phyloP scores from a whole-genome alignment of 2,888 invertebrate species.

The Drosophila subquinaria region DNA sequence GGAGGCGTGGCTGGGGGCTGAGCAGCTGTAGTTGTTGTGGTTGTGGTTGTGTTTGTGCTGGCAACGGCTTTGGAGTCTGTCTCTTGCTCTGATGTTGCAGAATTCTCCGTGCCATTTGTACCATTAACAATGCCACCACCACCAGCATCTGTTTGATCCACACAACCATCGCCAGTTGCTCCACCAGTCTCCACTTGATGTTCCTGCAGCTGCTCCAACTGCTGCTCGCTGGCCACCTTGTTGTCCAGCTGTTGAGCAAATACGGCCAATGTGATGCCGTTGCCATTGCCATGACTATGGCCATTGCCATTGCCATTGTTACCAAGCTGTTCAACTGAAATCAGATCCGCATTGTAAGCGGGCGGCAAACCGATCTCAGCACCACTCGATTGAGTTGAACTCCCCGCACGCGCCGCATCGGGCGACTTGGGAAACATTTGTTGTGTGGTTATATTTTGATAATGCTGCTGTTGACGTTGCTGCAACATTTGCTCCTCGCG shows the following conservation, averaged over 20 bases:
- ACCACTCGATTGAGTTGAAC: conserved; percentile 40
- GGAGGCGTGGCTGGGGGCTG: conserved; percentile 31
- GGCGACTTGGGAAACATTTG: conserved; percentile 83
- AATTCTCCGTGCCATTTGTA: conserved; percentile 37
- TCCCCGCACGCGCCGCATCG: conserved; percentile 62
- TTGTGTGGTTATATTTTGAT: conserved; percentile 82
- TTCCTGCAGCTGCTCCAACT: conserved; percentile 46
- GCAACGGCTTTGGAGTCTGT: conserved; percentile 22
- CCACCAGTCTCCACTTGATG: conserved; percentile 11
- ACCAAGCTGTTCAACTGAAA: conserved; percentile 47
- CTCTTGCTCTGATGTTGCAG: conserved; percentile 28
- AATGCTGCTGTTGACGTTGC: conserved; percentile 84
- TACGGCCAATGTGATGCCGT: conserved; percentile 69
- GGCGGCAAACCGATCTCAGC: conserved; percentile 54
- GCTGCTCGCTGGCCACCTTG: conserved; percentile 67
- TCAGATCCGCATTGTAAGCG: conserved; percentile 59
- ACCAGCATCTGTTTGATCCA: conserved; percentile 72
- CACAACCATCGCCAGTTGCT: conserved; percentile 44
- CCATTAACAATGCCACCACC: conserved; percentile 33
- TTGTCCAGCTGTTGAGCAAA: conserved; percentile 79
- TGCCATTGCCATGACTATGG: conserved; percentile 30
- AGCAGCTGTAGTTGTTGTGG: conserved; percentile 8
- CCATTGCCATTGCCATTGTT: neutral
- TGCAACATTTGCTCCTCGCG: conserved; percentile 85
- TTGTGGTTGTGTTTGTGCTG: conserved; percentile 21